A percentile compares a stretch with the other conserved stretches of the same genome.
These are phyloP conservation scores for Anser cygnoides DNA, from an alignment of 2,113 vertebrate species.

Conservation along the genomic window DNA sequence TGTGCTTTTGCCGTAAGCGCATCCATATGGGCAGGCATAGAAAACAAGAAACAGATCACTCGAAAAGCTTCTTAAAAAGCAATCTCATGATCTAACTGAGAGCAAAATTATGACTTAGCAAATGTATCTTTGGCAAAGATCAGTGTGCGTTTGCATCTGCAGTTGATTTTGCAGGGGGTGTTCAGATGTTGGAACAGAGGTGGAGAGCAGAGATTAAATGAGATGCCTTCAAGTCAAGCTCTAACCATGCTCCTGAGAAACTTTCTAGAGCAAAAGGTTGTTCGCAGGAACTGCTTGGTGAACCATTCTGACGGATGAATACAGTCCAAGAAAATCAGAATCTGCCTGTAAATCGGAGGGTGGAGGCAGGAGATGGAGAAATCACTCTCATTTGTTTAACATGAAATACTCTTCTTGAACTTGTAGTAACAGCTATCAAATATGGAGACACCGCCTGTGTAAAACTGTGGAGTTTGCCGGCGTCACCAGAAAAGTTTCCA, in stretches of 20 bases:
- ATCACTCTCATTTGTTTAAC: background rate
- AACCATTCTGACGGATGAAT: background rate
- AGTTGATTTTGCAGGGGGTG: background rate
- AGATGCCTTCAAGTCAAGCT: background rate
- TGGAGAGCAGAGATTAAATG: background rate
- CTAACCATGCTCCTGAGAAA: background rate
- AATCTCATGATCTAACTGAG: background rate
- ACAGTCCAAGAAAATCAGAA: background rate
- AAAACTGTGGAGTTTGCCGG: background rate
- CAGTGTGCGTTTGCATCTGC: background rate
- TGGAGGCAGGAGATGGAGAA: background rate
- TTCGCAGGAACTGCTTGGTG: background rate
- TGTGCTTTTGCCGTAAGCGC: background rate
- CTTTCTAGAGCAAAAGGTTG: background rate
- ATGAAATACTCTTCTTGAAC: background rate
- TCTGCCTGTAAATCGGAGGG: background rate
- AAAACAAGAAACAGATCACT: background rate
- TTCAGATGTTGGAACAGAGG: background rate
- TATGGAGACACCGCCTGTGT: background rate
- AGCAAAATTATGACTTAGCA: background rate
- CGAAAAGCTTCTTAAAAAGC: background rate
- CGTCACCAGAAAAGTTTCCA: background rate
- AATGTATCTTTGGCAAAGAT: background rate
- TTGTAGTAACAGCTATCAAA: background rate
- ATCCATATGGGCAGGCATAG: fast-evolving